phyloP scores from a whole-genome alignment of 2,888 invertebrate species.

The Polydrusus tereticollis region DNA sequence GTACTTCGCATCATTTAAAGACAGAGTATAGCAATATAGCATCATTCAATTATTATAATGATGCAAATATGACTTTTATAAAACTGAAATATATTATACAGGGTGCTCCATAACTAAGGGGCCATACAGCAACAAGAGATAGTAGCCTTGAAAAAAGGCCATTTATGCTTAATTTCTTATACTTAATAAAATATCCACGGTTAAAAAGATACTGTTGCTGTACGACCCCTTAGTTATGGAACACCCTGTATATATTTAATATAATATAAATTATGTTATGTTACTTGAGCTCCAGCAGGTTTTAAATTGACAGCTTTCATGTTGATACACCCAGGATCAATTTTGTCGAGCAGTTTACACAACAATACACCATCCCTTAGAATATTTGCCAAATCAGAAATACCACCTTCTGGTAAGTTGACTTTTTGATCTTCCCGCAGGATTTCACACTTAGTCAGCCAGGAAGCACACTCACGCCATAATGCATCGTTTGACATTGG shows the following conservation, averaged over 20 bases:
- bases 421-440: slow-evolving; percentile 91
- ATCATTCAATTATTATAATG: too few species aligned
- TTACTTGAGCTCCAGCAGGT: slow-evolving; percentile 96
- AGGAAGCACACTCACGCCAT: slow-evolving; percentile 93
- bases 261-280: slow-evolving; percentile 18
- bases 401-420: slow-evolving; percentile 79
- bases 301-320: slow-evolving; percentile 94
- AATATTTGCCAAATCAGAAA: slow-evolving; percentile 88
- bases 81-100: too few species aligned
- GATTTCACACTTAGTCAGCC: slow-evolving; percentile 89
- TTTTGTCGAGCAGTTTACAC: slow-evolving; percentile 90
- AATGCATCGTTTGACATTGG: slow-evolving; percentile 73
- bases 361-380: slow-evolving; percentile 78
- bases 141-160: too few species aligned
- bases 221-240: too few species aligned
- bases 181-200: too few species aligned
- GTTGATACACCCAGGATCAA: slow-evolving; percentile 90
- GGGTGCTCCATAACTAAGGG: too few species aligned
- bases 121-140: too few species aligned
- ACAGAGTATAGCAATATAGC: too few species aligned
- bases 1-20: too few species aligned
- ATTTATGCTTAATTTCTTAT: too few species aligned
- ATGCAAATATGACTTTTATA: too few species aligned
- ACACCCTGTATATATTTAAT: not conserved
- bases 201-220: too few species aligned